Percentiles rank a stretch among this genome's conserved stretches.
These are phyloP conservation scores for Drosophila rubida DNA, from an alignment of 2,888 invertebrate species.

Conservation along the genomic window DNA sequence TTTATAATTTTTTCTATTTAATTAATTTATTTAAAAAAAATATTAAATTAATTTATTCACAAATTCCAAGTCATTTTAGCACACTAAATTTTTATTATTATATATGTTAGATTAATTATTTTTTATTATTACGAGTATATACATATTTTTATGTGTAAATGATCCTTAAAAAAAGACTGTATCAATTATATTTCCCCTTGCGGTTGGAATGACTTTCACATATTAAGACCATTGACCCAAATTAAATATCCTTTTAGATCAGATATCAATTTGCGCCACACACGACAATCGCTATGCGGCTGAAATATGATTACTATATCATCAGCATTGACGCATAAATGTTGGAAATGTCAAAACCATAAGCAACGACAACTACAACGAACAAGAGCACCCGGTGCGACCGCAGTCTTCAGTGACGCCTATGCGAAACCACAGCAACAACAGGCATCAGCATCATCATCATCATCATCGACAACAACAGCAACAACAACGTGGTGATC, in stretches of 20 bases:
- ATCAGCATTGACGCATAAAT: conserved; percentile 50
- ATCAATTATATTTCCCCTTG: neutral
- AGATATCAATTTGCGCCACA: neutral
- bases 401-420: conserved; percentile 43
- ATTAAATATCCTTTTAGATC: neutral
- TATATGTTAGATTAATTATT: no score
- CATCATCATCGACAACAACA: conserved; percentile 20
- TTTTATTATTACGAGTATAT: no score
- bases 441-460: conserved; percentile 27
- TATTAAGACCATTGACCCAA: neutral
- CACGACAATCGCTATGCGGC: neutral
- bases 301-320: conserved; percentile 28
- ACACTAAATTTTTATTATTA: no score
- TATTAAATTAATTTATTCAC: no score
- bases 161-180: no score
- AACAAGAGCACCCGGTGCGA: conserved; percentile 64
- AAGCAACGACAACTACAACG: conserved; percentile 71
- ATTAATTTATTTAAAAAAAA: no score
- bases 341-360: conserved; percentile 75
- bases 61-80: no score
- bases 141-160: no score
- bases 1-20: no score
- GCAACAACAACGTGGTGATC: conserved; percentile 19
- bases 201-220: neutral
- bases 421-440: conserved; percentile 45